Percentiles rank a stretch among this genome's conserved stretches.
These are phyloP conservation scores for Tetragonula clypearis DNA, from an alignment of 1,140 invertebrate species.

Conservation along the genomic window DNA sequence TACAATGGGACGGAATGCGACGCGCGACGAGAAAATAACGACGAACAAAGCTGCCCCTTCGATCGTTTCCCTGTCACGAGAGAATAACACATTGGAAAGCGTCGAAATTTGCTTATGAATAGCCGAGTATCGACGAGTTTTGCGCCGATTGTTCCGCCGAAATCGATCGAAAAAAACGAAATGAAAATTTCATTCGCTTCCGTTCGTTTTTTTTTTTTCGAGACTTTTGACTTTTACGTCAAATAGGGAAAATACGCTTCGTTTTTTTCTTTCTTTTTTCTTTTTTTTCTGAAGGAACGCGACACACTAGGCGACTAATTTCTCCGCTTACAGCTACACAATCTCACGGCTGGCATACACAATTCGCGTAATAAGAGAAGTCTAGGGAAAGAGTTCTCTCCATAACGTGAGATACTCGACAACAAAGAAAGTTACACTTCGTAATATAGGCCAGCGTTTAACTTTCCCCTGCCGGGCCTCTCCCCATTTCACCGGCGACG, in stretches of 20 bases:
- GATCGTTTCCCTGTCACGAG: neutral
- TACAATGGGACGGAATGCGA: neutral
- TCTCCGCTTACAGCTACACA: neutral
- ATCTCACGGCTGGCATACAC: slow-evolving; percentile 14
- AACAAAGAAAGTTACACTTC: slow-evolving; percentile 45
- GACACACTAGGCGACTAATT: slow-evolving; percentile 5
- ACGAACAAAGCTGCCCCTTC: neutral
- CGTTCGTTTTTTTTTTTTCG: neutral
- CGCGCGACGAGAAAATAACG: neutral
- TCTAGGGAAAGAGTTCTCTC: slow-evolving; percentile 33
- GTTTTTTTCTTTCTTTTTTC: neutral
- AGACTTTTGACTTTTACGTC: neutral
- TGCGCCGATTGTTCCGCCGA: neutral
- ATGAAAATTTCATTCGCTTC: neutral
- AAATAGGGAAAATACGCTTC: neutral
- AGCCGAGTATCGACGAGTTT: slow-evolving; percentile 1
- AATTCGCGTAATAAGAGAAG: slow-evolving; percentile 34
- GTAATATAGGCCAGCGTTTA: slow-evolving; percentile 34
- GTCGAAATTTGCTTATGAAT: slow-evolving; percentile 33
- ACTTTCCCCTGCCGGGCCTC: slow-evolving; percentile 45
- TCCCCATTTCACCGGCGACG: neutral
- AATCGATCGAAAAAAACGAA: neutral
- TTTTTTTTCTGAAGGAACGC: neutral
- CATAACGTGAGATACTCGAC: slow-evolving; percentile 36
- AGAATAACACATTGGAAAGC: neutral